A percentile compares a stretch with the other conserved stretches of the same genome.
These are phyloP conservation scores for Halcyon chelicuti DNA, from an alignment of 2,797 vertebrate genomes.

Conservation along the genomic window DNA sequence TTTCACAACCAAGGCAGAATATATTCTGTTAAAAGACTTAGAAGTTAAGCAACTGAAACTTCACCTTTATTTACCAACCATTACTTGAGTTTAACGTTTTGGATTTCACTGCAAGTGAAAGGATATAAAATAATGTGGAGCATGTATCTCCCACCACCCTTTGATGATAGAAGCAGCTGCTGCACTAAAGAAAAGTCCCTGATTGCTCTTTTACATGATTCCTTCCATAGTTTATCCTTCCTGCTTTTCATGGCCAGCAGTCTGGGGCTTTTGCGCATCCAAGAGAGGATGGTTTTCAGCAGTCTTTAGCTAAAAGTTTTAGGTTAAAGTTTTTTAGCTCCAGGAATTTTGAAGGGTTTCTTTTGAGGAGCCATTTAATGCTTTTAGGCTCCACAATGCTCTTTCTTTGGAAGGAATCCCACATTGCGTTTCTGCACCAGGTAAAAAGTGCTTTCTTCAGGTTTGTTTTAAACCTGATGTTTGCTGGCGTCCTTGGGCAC, in stretches of 20 bases:
- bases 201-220: neutral
- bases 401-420: neutral
- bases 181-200: neutral
- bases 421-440: neutral
- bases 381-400: neutral
- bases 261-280: neutral
- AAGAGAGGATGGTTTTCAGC: neutral
- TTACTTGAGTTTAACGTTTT: neutral
- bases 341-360: neutral
- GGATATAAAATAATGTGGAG: neutral
- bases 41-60: neutral
- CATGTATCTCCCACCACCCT: neutral
- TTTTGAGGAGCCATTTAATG: neutral
- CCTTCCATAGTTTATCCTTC: neutral
- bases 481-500: neutral
- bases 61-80: neutral
- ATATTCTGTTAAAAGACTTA: neutral
- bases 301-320: neutral
- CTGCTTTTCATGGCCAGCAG: neutral
- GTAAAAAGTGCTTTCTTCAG: neutral
- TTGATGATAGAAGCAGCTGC: neutral
- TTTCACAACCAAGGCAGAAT: neutral
- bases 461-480: neutral
- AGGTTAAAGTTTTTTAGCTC: neutral
- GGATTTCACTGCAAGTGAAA: neutral